Conservation (phyloP, 23 tunicate species). For the Trididemnum nubilum region DNA sequence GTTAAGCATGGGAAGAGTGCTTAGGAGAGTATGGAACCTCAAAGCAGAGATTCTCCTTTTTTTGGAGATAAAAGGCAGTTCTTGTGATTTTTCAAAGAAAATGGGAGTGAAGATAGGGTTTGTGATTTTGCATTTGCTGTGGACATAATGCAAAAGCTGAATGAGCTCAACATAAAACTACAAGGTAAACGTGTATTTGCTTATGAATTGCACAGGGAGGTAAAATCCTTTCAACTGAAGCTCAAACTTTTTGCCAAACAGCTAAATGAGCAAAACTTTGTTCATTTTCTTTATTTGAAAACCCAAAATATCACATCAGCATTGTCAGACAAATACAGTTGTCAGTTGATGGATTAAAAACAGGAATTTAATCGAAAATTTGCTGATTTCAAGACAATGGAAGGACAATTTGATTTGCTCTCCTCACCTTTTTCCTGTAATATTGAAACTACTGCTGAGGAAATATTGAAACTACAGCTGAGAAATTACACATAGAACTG, state of each 20-base stretch:
- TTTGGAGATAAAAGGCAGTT: conserved; percentile 6
- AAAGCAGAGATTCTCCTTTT: conserved; percentile 33
- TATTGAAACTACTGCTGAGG: conserved; percentile 20
- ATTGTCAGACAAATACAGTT: no score
- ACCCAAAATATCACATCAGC: no score
- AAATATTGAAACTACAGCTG: no score
- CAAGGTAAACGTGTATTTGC: background rate
- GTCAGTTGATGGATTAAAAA: background rate
- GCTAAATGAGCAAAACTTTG: no score
- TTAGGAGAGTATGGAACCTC: conserved; percentile 35
- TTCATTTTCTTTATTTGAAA: no score
- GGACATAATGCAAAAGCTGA: conserved; percentile 6
- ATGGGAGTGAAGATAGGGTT: background rate
- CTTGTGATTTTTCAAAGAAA: background rate
- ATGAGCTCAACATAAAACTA: conserved; percentile 13
- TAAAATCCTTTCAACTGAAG: no score
- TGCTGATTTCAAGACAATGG: conserved; percentile 19
- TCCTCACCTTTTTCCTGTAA: conserved; percentile 11
- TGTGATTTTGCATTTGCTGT: no score
- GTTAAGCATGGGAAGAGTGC: conserved; percentile 48
- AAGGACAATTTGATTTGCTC: conserved; percentile 24
- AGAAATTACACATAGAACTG: no score
- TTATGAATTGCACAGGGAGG: no score
- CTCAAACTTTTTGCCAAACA: no score
- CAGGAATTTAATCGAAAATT: conserved; percentile 27